Evolutionary conservation across 2,797 vertebrate genomes (phyloP).

Genomic region (Amblyraja radiata): DNA sequence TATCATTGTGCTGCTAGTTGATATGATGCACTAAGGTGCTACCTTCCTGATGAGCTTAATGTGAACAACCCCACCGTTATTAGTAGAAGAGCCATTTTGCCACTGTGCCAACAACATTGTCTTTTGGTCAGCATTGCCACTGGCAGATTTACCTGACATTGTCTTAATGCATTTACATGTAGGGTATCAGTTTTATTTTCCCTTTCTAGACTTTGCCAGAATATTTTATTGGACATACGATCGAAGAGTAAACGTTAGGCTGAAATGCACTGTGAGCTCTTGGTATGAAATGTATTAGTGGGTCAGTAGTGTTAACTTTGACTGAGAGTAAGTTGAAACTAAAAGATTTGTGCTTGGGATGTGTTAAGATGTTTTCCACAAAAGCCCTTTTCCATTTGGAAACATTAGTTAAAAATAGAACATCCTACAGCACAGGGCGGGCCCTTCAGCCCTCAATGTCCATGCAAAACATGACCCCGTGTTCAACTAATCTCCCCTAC

Average conservation of each 20-base stretch:
- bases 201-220: not conserved
- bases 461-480: no score
- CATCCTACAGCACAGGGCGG: no score
- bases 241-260: not conserved
- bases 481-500: no score
- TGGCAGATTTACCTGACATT: not conserved
- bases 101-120: not conserved
- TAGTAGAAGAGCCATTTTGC: not conserved
- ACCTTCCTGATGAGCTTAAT: not conserved
- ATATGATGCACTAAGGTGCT: not conserved
- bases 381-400: not conserved
- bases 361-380: not conserved
- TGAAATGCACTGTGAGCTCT: not conserved
- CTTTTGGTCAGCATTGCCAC: not conserved
- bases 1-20: not conserved
- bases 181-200: not conserved
- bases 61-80: not conserved
- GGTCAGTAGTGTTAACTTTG: not conserved
- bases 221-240: not conserved
- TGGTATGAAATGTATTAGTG: not conserved
- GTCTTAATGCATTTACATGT: not conserved
- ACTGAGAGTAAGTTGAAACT: not conserved
- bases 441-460: no score
- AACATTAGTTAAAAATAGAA: not conserved
- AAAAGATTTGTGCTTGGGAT: not conserved